Evolutionary conservation across 2,113 vertebrate species (phyloP).

Genomic region (Hemichromis elongatus): DNA sequence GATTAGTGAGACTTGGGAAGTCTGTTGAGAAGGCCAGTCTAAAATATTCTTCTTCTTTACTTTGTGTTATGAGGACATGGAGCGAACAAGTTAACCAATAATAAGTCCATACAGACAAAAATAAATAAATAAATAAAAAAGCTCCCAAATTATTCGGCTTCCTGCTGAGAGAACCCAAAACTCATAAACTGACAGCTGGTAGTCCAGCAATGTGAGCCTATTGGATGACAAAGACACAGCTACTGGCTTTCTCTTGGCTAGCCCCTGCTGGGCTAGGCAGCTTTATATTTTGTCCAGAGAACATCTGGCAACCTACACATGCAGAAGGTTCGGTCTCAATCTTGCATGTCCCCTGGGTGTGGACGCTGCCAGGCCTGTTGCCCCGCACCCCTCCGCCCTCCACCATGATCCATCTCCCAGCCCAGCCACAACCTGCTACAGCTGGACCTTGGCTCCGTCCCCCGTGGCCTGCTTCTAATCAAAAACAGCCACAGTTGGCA

Average conservation of each 20-base stretch:
- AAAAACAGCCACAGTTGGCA: constrained; percentile 42
- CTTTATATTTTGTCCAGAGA: constrained; percentile 20
- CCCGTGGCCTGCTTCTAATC: constrained; percentile 38
- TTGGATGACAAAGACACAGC: constrained; percentile 8
- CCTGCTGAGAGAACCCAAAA: neutral
- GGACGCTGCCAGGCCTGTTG: constrained; percentile 3
- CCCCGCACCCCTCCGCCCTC: neutral
- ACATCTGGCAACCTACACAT: constrained; percentile 43
- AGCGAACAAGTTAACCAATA: neutral
- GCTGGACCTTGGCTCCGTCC: constrained; percentile 36
- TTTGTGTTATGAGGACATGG: neutral
- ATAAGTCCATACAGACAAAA: neutral
- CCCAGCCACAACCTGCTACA: constrained; percentile 15
- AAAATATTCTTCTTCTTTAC: neutral
- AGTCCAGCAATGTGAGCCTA: neutral
- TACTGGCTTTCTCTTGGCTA: neutral
- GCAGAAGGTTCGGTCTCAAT: constrained; percentile 36
- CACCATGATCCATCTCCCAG: neutral
- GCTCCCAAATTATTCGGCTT: neutral
- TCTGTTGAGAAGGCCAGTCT: neutral
- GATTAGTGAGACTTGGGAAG: neutral
- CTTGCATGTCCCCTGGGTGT: neutral
- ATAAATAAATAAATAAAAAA: neutral
- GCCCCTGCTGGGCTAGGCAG: neutral
- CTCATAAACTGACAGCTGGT: constrained; percentile 9